Evolutionary conservation across 2,888 invertebrate genomes (phyloP).

Genomic region (Apodemia mormo): DNA sequence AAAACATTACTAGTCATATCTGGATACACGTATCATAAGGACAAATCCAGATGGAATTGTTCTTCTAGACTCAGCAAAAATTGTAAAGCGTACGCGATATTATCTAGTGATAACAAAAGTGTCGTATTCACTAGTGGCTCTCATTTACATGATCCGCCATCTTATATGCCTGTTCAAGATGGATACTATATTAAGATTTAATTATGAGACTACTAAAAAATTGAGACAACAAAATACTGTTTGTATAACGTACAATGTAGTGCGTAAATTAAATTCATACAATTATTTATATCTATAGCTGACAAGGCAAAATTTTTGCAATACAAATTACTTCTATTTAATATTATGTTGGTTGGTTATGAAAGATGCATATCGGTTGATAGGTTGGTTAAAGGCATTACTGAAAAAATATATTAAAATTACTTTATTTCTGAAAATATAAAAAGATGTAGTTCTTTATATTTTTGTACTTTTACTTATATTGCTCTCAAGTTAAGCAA

Average conservation of each 20-base stretch:
- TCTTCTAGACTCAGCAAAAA: conserved; percentile 28
- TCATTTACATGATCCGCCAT: conserved; percentile 29
- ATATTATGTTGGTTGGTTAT: too few relatives aligned
- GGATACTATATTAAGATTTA: conserved; percentile 31
- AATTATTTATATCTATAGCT: too few relatives aligned
- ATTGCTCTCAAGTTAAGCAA: too few relatives aligned
- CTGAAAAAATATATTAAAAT: too few relatives aligned
- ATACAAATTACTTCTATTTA: too few relatives aligned
- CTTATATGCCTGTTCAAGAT: conserved; percentile 24
- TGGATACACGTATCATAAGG: conserved; percentile 34
- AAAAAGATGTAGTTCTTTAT: too few relatives aligned
- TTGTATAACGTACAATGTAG: neutral
- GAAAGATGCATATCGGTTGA: too few relatives aligned
- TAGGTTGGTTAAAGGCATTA: too few relatives aligned
- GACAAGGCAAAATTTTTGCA: too few relatives aligned
- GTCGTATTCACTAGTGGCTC: conserved; percentile 18
- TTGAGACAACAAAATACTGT: neutral
- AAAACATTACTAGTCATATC: conserved; percentile 30
- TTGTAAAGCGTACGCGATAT: conserved; percentile 32
- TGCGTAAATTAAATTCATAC: neutral
- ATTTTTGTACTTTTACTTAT: too few relatives aligned
- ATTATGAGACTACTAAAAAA: neutral
- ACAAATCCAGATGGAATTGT: conserved; percentile 32
- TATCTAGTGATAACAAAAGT: conserved; percentile 23
- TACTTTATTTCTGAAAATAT: too few relatives aligned